Percentiles rank a stretch among this genome's conserved stretches.
phyloP scores from a whole-genome alignment of 2,888 invertebrate genomes.

The Sarcophaga rosellei region DNA sequence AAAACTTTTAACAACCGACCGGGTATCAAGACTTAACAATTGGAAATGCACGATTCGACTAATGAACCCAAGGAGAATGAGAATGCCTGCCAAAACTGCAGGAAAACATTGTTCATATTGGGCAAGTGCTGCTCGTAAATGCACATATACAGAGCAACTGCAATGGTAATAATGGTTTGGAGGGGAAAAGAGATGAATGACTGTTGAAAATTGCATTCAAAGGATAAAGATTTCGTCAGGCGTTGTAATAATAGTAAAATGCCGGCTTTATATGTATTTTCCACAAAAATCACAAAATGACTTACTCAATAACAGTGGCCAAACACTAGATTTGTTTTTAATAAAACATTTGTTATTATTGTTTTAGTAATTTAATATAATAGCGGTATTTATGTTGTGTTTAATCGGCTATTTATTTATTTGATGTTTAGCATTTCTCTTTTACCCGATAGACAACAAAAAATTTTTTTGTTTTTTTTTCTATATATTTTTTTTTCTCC shows the following conservation, averaged over 20 bases:
- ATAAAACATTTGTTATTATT: no score
- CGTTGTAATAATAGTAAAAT: neutral
- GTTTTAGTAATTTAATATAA: no score
- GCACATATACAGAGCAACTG: neutral
- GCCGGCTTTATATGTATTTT: neutral
- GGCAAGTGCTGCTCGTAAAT: neutral
- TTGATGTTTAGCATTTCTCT: constrained; percentile 5
- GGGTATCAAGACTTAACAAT: constrained; percentile 23
- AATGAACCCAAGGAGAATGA: neutral
- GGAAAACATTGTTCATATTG: constrained; percentile 2
- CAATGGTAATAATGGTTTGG: neutral
- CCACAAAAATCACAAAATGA: neutral
- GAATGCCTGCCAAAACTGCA: constrained; percentile 21
- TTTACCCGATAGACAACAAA: constrained; percentile 2
- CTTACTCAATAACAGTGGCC: neutral
- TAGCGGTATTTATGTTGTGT: neutral
- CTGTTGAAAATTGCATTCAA: no score
- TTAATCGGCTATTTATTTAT: neutral
- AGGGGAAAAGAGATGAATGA: no score
- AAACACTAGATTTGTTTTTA: no score
- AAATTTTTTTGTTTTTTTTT: constrained; percentile 10
- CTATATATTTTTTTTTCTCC: neutral
- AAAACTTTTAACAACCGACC: constrained; percentile 3
- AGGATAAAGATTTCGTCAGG: neutral
- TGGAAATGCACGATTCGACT: constrained; percentile 20